phyloP scores from a whole-genome alignment of 2,113 vertebrate genomes.

The Neofelis nebulosa region DNA sequence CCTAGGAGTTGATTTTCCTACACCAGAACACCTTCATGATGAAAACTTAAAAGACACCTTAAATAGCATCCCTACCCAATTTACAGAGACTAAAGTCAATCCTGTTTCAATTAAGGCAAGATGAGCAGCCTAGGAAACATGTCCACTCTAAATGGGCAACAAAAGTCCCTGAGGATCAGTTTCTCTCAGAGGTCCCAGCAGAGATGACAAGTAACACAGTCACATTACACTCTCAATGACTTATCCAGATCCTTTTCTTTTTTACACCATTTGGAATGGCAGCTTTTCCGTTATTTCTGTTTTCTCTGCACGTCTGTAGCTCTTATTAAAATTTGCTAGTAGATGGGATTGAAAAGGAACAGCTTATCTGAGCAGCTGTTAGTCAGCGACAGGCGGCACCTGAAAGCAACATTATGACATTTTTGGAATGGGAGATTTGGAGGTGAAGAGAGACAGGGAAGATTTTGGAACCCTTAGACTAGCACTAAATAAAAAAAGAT shows the following conservation, averaged over 20 bases:
- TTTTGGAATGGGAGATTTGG: not conserved
- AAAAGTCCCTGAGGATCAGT: fast-evolving
- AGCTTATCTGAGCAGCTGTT: slow-evolving; percentile 53
- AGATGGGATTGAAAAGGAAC: slow-evolving; percentile 52
- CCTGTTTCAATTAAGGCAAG: not conserved
- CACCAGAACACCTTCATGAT: not conserved
- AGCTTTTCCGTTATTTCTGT: not conserved
- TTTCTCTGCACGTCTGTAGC: slow-evolving; percentile 8
- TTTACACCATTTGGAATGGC: not conserved
- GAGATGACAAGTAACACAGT: not conserved
- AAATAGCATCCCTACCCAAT: not conserved
- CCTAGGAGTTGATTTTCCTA: not conserved
- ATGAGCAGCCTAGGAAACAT: not conserved
- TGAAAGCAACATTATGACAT: not conserved
- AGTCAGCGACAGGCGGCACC: not conserved
- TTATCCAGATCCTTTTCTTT: not conserved
- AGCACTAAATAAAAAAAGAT: not conserved
- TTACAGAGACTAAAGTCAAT: not conserved
- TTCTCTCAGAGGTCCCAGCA: not conserved
- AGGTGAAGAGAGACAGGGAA: not conserved
- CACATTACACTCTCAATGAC: not conserved
- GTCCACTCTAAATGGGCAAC: not conserved
- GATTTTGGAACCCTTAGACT: not conserved
- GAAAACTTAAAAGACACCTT: not conserved
- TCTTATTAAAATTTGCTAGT: slow-evolving; percentile 54